Evolutionary conservation across 2,888 invertebrate genomes (phyloP).

Genomic region (Scaptomyza parva): DNA sequence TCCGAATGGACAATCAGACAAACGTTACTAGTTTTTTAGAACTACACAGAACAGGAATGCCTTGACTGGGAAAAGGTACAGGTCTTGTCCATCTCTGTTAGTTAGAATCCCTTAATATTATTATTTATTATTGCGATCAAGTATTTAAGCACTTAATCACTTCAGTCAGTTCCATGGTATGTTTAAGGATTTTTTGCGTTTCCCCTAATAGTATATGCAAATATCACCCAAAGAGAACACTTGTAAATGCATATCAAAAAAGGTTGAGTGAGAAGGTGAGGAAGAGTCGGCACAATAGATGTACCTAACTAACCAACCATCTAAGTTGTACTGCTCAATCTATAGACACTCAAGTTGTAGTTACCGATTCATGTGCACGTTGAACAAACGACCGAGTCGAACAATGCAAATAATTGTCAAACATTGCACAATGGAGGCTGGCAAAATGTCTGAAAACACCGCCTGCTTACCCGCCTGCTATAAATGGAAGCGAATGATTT

Average conservation of each 20-base stretch:
- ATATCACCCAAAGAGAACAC: no score
- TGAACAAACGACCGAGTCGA: slow-evolving; percentile 72
- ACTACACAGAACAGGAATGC: no score
- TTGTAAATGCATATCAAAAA: not conserved
- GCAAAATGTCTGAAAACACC: slow-evolving; percentile 8
- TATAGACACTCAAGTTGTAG: slow-evolving; percentile 72
- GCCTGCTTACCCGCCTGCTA: slow-evolving; percentile 18
- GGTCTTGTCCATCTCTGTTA: no score
- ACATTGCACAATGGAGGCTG: slow-evolving; percentile 59
- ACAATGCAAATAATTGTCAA: slow-evolving; percentile 81
- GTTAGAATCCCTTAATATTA: no score
- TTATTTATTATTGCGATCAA: no score
- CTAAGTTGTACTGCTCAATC: slow-evolving; percentile 39
- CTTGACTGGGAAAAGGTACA: no score
- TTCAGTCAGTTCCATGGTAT: no score
- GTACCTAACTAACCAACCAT: slow-evolving; percentile 48
- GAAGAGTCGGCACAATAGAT: slow-evolving; percentile 33
- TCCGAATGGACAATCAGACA: no score
- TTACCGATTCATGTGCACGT: slow-evolving; percentile 77
- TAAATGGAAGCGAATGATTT: slow-evolving; percentile 73
- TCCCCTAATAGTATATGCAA: not conserved
- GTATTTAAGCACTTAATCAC: no score
- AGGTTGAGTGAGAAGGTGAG: not conserved
- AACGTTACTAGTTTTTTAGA: no score
- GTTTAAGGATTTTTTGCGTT: not conserved